These are phyloP conservation scores for Empis livida DNA, from an alignment of 2,888 invertebrate species.

Conservation along the genomic window DNA sequence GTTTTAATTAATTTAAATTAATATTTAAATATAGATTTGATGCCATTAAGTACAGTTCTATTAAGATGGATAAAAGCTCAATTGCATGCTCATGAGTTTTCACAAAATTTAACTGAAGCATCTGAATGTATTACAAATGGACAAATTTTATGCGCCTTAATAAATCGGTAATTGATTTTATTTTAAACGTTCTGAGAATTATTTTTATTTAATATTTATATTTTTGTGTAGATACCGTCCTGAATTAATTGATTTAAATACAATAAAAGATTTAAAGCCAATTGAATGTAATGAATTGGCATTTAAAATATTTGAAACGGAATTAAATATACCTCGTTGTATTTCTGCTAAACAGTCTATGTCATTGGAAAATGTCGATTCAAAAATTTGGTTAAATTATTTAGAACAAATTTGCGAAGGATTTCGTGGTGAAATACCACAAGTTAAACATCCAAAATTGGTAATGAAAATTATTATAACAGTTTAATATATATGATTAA, in stretches of 20 bases:
- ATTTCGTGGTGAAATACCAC: slow-evolving; percentile 85
- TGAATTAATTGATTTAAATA: slow-evolving; percentile 66
- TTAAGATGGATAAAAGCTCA: slow-evolving; percentile 34
- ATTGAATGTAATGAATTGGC: slow-evolving; percentile 64
- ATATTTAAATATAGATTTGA: slow-evolving; percentile 18
- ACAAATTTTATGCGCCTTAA: slow-evolving; percentile 32
- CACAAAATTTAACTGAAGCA: slow-evolving; percentile 27
- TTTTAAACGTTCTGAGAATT: no score
- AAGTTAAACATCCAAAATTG: slow-evolving; percentile 60
- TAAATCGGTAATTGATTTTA: slow-evolving; percentile 24
- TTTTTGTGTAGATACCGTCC: slow-evolving; percentile 65
- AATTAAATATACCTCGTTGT: slow-evolving; percentile 59
- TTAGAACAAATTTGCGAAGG: slow-evolving; percentile 78
- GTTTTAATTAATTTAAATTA: background rate
- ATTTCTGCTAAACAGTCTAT: slow-evolving; percentile 62
- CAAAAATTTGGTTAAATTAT: slow-evolving; percentile 53
- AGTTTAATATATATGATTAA: background rate
- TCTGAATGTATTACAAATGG: slow-evolving; percentile 34
- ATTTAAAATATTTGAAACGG: slow-evolving; percentile 75
- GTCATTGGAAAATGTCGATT: slow-evolving; percentile 27
- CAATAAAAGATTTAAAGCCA: slow-evolving; percentile 49
- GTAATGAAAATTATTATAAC: no score
- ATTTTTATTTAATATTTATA: background rate
- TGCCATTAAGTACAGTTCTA: slow-evolving; percentile 30
- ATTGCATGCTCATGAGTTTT: slow-evolving; percentile 28